These are phyloP conservation scores for Oikopleura vanhoeffeni DNA, from an alignment of 23 tunicate species.

Conservation along the genomic window DNA sequence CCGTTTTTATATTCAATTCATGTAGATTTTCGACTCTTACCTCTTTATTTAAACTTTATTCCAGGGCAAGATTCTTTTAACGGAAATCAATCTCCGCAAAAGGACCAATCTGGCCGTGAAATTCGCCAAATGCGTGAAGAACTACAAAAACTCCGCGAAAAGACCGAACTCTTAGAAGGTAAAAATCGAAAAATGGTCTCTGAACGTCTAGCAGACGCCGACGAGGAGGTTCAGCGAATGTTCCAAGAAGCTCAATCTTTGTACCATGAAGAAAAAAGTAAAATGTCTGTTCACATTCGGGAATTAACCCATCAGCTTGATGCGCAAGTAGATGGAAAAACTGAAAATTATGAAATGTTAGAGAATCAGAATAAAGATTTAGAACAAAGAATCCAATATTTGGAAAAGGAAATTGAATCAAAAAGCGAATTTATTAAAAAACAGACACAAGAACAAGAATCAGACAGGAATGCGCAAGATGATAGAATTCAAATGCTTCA, in stretches of 20 bases:
- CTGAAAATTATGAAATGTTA: background rate
- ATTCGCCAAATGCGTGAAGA: background rate
- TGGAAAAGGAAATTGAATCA: background rate
- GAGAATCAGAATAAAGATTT: background rate
- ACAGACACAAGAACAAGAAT: background rate
- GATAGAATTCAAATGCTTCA: background rate
- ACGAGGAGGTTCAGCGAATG: constrained; percentile 6
- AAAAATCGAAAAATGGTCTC: background rate
- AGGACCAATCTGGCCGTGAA: background rate
- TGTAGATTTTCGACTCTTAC: background rate
- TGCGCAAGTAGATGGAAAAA: background rate
- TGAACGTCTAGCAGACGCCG: background rate
- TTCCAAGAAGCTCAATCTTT: background rate
- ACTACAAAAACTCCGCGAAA: background rate
- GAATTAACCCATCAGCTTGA: background rate
- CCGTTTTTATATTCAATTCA: background rate
- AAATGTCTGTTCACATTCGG: background rate
- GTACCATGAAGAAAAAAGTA: background rate
- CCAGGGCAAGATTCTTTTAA: background rate
- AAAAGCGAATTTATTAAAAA: background rate
- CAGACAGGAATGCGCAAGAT: background rate
- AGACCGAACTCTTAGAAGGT: background rate
- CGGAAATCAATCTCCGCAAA: background rate
- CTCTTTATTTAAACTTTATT: background rate
- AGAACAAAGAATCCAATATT: background rate